Base-by-base conservation (phyloP, 2,888 invertebrate genomes). In the Neria commutata region DNA sequence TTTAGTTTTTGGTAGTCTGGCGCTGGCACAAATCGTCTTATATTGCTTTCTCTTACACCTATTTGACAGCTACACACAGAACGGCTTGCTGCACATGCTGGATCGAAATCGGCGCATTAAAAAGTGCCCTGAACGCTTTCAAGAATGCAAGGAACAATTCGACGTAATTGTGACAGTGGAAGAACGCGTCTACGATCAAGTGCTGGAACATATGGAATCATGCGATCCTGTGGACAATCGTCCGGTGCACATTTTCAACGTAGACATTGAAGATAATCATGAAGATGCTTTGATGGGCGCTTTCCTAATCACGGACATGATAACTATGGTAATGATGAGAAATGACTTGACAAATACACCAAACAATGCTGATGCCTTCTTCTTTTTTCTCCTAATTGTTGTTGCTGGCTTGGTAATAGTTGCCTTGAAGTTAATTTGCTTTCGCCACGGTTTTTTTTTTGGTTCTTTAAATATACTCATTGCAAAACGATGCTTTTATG, bases 211-310 rank as follows among this genome's bases (percentile, higher is more conserved):
- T 87, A 90, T 95, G 87, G 93, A 95, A 68, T 89, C 86, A 26
- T 86, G 91, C 74, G 88, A 90, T 55, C 90, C 91, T 1, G 86
- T 89, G 51, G 87, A 90, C 69, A 93, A 92, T 81, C 91, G 93
- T 54, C 92, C 95, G 5, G 96, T 94, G 2, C 99, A 99, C 84
- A 89, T 99, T 45, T 91, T 99, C 56, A 99, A 99, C 81, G 91
- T 99, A 69, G 99, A 99, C 79, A 97, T 99, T 72, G 96, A 95
- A 81, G 99, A 99, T 84, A 99, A 99, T 83, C 96, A 98, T 68
- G 99, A 99, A 81, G 99, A 99, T 83, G 99, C 99, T 1, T 95
- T 98, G 2, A 91, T 99, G 76, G 99, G 99, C 66, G 98, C 99
- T 33, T 98, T 98, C 84, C 86, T 98, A 70, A 97, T 99, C 67